Evolutionary conservation across 1,140 invertebrate genomes (phyloP), one percentile per base, ranked within the genome.

Genomic region (Apis laboriosa): DNA sequence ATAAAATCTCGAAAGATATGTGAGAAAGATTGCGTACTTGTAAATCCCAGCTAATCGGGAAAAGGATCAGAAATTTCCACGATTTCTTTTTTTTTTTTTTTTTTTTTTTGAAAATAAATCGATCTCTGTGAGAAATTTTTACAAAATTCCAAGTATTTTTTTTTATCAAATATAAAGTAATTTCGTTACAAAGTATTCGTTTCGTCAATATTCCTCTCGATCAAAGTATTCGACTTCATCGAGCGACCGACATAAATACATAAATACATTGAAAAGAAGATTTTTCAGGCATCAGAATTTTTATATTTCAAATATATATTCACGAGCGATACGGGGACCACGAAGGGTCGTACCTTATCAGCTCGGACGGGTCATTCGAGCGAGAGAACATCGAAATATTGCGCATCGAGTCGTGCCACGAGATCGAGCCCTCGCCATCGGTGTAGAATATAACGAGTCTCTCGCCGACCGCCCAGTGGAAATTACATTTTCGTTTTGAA

Each of bases 401-500:
- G 82, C 73, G 72, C 77, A 81, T 51, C 83, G 78, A 61, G 64
- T 68, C 55, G 78, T 77, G 75, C 15, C 15, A 60, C 49, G 34
- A 81, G 61, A 82, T 81, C 79, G 73, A 77, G 67, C 53, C 34
- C n/a, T 21, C 17, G 24, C 13, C 61, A 77, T 53, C 34, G 66
- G 28, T 51, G 43, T 55, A 53, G 19, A 71, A 68, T 72, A 80
- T 68, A 82, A 82, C 83, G 78, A 74, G 74, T 51, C 28, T 53
- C 17, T 60, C 53, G 58, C 55, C 80, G 63, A 49, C 55, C 61
- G 17, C 9, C 66, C 28, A 11, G 72, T 71, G 79, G 49, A 82
- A 76, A 82, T 82, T 75, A 77, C 79, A 56, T 84, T 84, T 82
- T 75, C 66, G 53, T 71, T 63, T 77, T 55, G 83, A 67, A 79